These are phyloP conservation scores for Epinotia ramella DNA, from an alignment of 2,888 invertebrate species.

Conservation along the genomic window DNA sequence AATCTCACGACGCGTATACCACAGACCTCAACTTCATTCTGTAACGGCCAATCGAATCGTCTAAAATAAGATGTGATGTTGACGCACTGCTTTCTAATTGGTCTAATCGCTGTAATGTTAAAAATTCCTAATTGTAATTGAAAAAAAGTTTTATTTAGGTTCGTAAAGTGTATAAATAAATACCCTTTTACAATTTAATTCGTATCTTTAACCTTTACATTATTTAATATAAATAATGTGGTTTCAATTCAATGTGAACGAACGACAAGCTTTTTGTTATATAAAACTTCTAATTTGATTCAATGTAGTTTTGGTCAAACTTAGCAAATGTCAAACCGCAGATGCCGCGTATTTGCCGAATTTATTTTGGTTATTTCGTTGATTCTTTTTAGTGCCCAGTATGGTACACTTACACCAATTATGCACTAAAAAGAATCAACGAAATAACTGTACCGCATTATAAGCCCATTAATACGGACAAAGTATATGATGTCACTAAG, in stretches of 20 bases:
- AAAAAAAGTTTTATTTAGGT: no score
- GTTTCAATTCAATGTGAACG: background rate
- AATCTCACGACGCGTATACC: no score
- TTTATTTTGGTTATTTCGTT: background rate
- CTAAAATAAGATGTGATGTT: background rate
- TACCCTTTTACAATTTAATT: background rate
- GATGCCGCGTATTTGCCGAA: slow-evolving; percentile 22
- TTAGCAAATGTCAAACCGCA: slow-evolving; percentile 9
- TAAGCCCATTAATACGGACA: no score
- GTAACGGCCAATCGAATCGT: background rate
- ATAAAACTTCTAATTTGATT: background rate
- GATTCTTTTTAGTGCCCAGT: background rate
- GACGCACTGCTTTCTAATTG: slow-evolving; percentile 2
- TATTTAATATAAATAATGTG: background rate
- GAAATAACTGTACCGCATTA: no score
- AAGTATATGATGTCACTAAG: no score
- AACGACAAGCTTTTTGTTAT: background rate
- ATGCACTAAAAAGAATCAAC: no score
- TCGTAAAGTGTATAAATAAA: no score
- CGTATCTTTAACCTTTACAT: background rate
- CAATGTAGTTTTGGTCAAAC: background rate
- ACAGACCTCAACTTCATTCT: no score
- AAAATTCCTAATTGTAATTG: background rate
- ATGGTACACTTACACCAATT: no score
- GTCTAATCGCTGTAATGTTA: background rate